These are phyloP conservation scores for Ectropis grisescens DNA, from an alignment of 1,140 invertebrate species.

Conservation along the genomic window DNA sequence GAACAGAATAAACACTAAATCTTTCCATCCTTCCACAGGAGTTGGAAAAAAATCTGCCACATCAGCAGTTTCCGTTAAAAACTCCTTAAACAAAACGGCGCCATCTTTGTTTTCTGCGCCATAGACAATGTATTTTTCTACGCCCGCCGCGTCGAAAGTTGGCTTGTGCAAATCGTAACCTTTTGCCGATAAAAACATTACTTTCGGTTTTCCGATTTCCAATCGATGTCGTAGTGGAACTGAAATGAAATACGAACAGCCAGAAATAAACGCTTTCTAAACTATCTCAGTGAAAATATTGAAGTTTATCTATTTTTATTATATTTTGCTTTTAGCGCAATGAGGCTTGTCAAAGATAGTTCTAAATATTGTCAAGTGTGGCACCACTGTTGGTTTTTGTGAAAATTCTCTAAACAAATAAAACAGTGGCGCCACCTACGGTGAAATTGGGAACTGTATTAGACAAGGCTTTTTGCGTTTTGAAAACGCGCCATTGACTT, in stretches of 20 bases:
- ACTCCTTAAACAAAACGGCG: constrained; percentile 1
- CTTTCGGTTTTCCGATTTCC: constrained; percentile 2
- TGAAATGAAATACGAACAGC: background rate
- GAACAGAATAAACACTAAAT: constrained; percentile 72
- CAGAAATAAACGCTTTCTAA: background rate
- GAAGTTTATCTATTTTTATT: background rate
- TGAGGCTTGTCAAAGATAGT: too few species aligned
- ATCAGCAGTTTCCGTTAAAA: background rate
- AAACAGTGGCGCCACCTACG: too few species aligned
- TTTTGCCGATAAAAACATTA: constrained; percentile 6
- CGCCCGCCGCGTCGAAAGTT: background rate
- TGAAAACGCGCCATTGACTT: too few species aligned
- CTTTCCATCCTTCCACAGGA: constrained; percentile 13
- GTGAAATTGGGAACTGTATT: too few species aligned
- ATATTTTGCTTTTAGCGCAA: too few species aligned
- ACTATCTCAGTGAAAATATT: background rate
- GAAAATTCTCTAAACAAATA: too few species aligned
- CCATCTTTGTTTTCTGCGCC: background rate
- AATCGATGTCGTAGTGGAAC: constrained; percentile 2
- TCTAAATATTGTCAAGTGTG: too few species aligned
- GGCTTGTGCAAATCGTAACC: constrained; percentile 1
- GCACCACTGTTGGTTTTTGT: too few species aligned
- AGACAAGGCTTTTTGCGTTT: too few species aligned
- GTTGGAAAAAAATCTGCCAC: constrained; percentile 10
- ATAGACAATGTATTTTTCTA: constrained; percentile 4